Conservation (phyloP, 2,888 invertebrate genomes). For the Acanthosepion lycidas region DNA sequence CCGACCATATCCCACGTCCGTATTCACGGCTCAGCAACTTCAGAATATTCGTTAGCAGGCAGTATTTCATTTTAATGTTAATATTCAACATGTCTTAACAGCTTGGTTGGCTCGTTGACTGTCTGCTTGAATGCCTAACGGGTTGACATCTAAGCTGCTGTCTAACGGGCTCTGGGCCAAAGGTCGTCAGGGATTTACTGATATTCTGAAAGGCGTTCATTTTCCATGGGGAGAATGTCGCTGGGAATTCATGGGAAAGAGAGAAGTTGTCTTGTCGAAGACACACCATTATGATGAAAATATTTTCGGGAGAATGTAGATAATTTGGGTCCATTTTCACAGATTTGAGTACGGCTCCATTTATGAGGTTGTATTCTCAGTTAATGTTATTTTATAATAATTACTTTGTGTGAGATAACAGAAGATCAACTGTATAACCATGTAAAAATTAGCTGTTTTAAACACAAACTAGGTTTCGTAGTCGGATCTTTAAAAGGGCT, state of each 20-base stretch:
- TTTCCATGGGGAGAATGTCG: background rate
- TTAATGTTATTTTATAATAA: background rate
- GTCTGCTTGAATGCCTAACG: background rate
- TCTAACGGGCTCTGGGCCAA: background rate
- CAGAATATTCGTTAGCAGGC: background rate
- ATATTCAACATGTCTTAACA: background rate
- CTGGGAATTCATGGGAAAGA: background rate
- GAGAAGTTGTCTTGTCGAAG: background rate
- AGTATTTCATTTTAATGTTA: conserved; percentile 22
- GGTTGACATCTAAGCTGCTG: background rate
- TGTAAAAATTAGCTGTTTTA: background rate
- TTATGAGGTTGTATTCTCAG: background rate
- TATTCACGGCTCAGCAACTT: background rate
- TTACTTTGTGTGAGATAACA: background rate
- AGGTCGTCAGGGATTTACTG: background rate
- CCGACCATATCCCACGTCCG: background rate
- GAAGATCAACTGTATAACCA: background rate
- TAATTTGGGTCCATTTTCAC: background rate
- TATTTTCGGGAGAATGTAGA: background rate
- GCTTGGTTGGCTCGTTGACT: background rate
- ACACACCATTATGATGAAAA: background rate
- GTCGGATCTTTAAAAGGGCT: background rate
- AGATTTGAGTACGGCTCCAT: background rate
- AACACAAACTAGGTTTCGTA: background rate
- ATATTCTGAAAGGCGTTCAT: background rate